Base-by-base conservation (phyloP, 1,140 invertebrate species). In the Euglossa dilemma region DNA sequence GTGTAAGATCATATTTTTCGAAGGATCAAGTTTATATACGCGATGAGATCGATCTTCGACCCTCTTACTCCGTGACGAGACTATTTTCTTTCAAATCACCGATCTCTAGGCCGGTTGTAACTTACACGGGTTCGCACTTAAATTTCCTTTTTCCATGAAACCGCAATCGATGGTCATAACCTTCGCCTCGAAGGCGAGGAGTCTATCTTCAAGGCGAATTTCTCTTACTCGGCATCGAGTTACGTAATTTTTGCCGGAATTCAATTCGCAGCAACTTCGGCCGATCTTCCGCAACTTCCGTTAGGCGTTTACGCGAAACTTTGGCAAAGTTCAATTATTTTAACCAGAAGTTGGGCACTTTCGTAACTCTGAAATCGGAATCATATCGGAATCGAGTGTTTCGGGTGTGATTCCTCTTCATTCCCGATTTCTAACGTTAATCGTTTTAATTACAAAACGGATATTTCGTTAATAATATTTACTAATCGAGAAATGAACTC, bases 101-200 rank as follows among this genome's bases (percentile, higher is more conserved):
- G 18, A 67, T 47, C 8, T 28, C 45, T 18, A 50, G 43, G 9
- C 45, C 11, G 66, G 66, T 67, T 67, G 50, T 67, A 67, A 67
- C 20, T 67, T 67, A 67, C 66, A 47, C 28, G 66, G 23, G 45
- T 67, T 67, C 45, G 23, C 66, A 47, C 43, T 67, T 67, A 67
- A 67, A 47, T 67, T 47, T 47, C 45, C 36, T 67, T 67, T 47
- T 67, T 47, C 66, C 20, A 47, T 23, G 45, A 28, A 67, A 47
- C 25, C 59, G 28, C n/a, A 12, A 61, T 61, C 59, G n/a, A 25
- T 61, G 45, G 20, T 45, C 36, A 36, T 11, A n/a, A 45, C 47
- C 45, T 67, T 47, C 45, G 50, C 50, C 50, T 67, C 43, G 20
- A 20, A 16, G 11, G 9, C 45, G 23, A 43, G 43, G 23, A 66